Evolutionary conservation across 2,888 invertebrate species (phyloP), one percentile per base, ranked within the genome.

Genomic region (Piscicola geometra): DNA sequence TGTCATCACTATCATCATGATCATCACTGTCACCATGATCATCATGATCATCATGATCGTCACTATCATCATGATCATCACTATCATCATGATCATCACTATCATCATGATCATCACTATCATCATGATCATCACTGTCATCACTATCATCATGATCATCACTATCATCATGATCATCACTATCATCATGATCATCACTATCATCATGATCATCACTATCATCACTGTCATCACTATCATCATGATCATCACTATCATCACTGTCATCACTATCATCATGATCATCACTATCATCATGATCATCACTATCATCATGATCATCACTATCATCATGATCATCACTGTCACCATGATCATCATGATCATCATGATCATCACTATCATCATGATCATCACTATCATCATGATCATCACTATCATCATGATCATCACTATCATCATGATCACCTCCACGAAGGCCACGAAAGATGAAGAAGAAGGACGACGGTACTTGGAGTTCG

Each of bases 401-500:
- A 41, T 41, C 41, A 41, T 70, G 36, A 36, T 41, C 70, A 25
- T 70, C 70, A 41, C 36, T 41, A 1, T 70, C 70, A 41, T 70
- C 70, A 1, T 70, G 21, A 41, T 70, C 70, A n/a, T 70, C 70
- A 70, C 36, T 36, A 33, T 69, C 69, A 33, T 69, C 69, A 33
- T 69, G 35, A 69, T n/a, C n/a, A n/a, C n/a, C n/a, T n/a, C n/a
- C n/a, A 56, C 21, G 21, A 5, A 56, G 60, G n/a, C n/a, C 60
- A 3, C 60, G 60, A 5, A 56, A 56, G 25, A n/a, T 56, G 60
- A 56, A 21, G 50, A 82, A 85, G 18, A 86, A 87, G 76, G 88
- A 87, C 81, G 88, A 87, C 81, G 94, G 94, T 71, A 96, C 97
- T 85, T 99, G 98, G 98, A 97, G 96, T 87, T 93, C 93, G 80